A percentile compares a stretch with the other conserved stretches of the same genome.
Evolutionary conservation across 2,797 vertebrate species (phyloP).

Genomic region (Halcyon chelicuti): DNA sequence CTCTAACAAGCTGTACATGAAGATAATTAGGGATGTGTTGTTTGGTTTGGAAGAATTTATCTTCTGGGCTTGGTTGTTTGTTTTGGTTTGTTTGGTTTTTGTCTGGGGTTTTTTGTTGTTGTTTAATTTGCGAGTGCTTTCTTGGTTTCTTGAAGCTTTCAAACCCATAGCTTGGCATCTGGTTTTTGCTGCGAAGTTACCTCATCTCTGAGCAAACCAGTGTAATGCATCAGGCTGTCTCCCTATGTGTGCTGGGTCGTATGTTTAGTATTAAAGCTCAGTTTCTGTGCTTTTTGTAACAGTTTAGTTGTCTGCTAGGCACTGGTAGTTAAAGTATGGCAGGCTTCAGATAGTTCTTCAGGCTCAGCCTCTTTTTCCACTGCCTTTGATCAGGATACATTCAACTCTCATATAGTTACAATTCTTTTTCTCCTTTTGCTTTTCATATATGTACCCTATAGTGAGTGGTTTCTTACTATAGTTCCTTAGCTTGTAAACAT

Average conservation of each 20-base stretch:
- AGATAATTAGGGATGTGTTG: neutral
- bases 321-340: constrained; percentile 13
- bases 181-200: neutral
- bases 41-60: neutral
- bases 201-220: neutral
- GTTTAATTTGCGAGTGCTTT: neutral
- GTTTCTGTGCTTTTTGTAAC: constrained; percentile 45
- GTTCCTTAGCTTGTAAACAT: neutral
- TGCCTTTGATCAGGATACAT: constrained; percentile 43
- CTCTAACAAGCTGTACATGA: neutral
- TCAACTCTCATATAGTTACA: neutral
- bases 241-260: neutral
- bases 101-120: neutral
- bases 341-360: constrained; percentile 29
- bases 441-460: neutral
- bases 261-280: constrained; percentile 37
- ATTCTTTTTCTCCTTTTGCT: neutral
- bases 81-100: neutral
- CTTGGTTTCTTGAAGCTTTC: constrained; percentile 6
- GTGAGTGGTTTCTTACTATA: neutral
- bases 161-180: neutral
- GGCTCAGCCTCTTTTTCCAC: constrained; percentile 4
- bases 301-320: constrained; percentile 36
- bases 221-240: constrained; percentile 6
- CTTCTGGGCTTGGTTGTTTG: neutral